Evolutionary conservation across 2,888 invertebrate species (phyloP).

Genomic region (Mystacides longicornis): DNA sequence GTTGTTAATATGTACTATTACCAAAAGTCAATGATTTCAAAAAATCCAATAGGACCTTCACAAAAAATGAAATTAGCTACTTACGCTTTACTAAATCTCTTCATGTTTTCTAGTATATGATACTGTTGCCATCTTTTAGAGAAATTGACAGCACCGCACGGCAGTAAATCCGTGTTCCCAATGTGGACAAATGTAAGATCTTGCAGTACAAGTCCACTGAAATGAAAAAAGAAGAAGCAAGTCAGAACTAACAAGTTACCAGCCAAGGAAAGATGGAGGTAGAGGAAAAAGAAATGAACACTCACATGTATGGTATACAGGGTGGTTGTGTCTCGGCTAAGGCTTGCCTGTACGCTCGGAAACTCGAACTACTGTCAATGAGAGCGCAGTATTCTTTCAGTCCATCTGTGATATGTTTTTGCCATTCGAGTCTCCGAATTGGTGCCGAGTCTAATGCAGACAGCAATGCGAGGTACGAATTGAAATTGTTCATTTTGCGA

Average conservation of each 20-base stretch:
- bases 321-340: conserved; percentile 93
- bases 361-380: conserved; percentile 97
- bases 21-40: too few relatives aligned
- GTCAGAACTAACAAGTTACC: conserved; percentile 26
- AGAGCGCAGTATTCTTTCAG: conserved; percentile 91
- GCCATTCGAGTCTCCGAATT: conserved; percentile 86
- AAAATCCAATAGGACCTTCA: too few relatives aligned
- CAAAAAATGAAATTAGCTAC: conserved; percentile 30
- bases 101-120: conserved; percentile 96
- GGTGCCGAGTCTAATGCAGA: conserved; percentile 97
- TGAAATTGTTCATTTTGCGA: conserved; percentile 96
- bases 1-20: too few relatives aligned
- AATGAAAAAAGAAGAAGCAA: conserved; percentile 3
- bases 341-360: conserved; percentile 92
- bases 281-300: background rate
- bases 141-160: conserved; percentile 86
- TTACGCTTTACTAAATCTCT: conserved; percentile 94
- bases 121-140: conserved; percentile 99
- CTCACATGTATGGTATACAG: conserved; percentile 98
- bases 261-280: background rate
- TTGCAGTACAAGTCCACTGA: conserved; percentile 93
- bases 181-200: conserved; percentile 98
- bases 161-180: conserved; percentile 86
- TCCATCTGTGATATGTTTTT: conserved; percentile 83
- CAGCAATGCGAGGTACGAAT: conserved; percentile 92